Conservation (phyloP, 1,140 invertebrate species). For the Ectropis grisescens region DNA sequence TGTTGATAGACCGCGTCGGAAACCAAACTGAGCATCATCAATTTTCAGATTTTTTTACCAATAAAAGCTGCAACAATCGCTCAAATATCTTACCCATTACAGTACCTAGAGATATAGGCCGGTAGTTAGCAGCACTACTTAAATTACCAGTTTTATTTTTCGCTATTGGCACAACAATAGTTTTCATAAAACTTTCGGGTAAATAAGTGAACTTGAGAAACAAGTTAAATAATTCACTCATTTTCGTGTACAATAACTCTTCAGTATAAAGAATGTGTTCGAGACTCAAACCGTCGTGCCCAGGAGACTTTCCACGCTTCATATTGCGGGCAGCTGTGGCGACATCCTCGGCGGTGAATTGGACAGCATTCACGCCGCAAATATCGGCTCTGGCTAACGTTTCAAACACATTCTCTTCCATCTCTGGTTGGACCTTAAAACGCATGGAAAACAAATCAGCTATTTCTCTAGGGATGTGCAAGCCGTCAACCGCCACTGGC, state of each 20-base stretch:
- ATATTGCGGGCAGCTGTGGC: not conserved
- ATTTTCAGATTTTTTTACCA: too few relatives aligned
- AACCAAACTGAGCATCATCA: too few relatives aligned
- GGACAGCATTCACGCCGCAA: not conserved
- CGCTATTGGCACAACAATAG: not conserved
- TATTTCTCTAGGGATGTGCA: not conserved
- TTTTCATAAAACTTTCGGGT: not conserved
- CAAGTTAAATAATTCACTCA: not conserved
- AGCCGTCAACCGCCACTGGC: not conserved
- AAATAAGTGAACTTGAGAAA: not conserved
- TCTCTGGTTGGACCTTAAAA: not conserved
- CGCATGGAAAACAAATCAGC: not conserved
- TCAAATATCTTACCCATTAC: not conserved
- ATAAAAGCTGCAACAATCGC: not conserved
- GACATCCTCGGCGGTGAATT: not conserved
- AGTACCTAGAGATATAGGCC: not conserved
- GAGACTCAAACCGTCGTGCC: not conserved
- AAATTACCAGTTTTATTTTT: slow-evolving; percentile 1
- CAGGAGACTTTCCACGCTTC: not conserved
- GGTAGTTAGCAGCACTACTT: not conserved
- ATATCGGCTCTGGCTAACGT: not conserved
- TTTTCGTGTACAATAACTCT: not conserved
- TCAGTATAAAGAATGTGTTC: not conserved
- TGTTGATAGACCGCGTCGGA: too few relatives aligned
- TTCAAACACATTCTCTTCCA: not conserved